Evolutionary conservation across 1,140 invertebrate genomes (phyloP).

Genomic region (Catajapyx aquilonaris): DNA sequence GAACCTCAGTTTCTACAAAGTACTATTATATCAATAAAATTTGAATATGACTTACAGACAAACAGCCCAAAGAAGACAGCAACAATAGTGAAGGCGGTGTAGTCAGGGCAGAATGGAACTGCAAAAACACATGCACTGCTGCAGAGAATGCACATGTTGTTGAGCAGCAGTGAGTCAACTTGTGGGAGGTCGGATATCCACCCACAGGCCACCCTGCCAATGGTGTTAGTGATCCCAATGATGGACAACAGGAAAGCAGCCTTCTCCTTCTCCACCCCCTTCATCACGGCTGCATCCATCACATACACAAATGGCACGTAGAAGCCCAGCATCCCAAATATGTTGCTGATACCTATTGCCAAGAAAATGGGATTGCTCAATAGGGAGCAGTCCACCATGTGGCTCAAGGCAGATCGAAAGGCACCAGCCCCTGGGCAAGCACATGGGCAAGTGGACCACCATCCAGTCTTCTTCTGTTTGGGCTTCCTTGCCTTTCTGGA

Average conservation of each 20-base stretch:
- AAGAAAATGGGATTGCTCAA: constrained; percentile 80
- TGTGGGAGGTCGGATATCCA: constrained; percentile 35
- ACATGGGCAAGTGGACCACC: constrained; percentile 47
- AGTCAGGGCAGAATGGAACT: constrained; percentile 64
- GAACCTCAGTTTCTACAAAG: no score
- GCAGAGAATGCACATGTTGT: constrained; percentile 80
- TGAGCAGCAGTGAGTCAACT: constrained; percentile 77
- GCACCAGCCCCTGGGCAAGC: constrained; percentile 53
- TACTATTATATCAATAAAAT: no score
- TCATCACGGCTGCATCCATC: constrained; percentile 54
- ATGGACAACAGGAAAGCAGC: constrained; percentile 80
- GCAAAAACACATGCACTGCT: constrained; percentile 65
- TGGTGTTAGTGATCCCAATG: constrained; percentile 86
- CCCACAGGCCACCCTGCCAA: constrained; percentile 69
- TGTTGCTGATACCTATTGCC: constrained; percentile 79
- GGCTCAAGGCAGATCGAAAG: constrained; percentile 56
- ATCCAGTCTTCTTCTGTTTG: neutral
- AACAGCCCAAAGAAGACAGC: constrained; percentile 87
- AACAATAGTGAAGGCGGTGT: constrained; percentile 51
- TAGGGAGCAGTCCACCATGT: constrained; percentile 84
- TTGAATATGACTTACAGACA: constrained; percentile 63
- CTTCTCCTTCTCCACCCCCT: constrained; percentile 46
- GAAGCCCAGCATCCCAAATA: constrained; percentile 83
- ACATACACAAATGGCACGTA: constrained; percentile 91
- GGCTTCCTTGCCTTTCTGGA: constrained; percentile 31